phyloP scores from a whole-genome alignment of 35 echinoderm and acorn worm genomes.

The Hemicentrotus pulcherrimus region DNA sequence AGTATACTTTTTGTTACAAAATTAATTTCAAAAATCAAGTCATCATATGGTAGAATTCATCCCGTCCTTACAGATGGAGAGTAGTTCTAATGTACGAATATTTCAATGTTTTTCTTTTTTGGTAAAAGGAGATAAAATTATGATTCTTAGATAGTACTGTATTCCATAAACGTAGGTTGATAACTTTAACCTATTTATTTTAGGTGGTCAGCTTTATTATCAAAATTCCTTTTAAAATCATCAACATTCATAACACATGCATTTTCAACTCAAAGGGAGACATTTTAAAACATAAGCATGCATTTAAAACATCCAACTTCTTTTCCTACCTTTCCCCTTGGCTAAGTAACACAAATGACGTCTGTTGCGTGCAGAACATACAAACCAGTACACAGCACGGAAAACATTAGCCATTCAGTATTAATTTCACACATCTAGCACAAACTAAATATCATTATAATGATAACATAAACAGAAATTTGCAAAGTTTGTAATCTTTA shows the following conservation, averaged over 20 bases:
- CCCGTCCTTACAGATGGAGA: too few relatives aligned
- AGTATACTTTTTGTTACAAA: too few relatives aligned
- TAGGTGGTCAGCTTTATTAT: too few relatives aligned
- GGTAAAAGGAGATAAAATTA: too few relatives aligned
- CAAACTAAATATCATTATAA: background rate
- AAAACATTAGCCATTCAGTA: conserved; percentile 35
- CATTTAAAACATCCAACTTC: background rate
- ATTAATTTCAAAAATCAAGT: too few relatives aligned
- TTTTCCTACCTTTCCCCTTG: conserved; percentile 13
- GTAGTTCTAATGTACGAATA: too few relatives aligned
- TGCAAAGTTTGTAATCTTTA: background rate
- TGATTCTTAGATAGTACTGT: too few relatives aligned
- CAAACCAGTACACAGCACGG: background rate
- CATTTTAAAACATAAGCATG: background rate
- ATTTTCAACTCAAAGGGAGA: background rate
- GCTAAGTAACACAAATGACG: background rate
- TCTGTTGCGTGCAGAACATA: conserved; percentile 39
- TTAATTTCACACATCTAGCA: conserved; percentile 9
- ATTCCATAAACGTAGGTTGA: too few relatives aligned
- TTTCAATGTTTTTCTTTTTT: too few relatives aligned
- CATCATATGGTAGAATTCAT: too few relatives aligned
- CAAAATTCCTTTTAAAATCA: too few relatives aligned
- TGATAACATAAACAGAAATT: background rate
- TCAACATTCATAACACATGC: background rate
- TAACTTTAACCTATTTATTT: too few relatives aligned